These are phyloP conservation scores for Chlorops oryzae DNA, from an alignment of 1,140 invertebrate genomes.

Conservation along the genomic window DNA sequence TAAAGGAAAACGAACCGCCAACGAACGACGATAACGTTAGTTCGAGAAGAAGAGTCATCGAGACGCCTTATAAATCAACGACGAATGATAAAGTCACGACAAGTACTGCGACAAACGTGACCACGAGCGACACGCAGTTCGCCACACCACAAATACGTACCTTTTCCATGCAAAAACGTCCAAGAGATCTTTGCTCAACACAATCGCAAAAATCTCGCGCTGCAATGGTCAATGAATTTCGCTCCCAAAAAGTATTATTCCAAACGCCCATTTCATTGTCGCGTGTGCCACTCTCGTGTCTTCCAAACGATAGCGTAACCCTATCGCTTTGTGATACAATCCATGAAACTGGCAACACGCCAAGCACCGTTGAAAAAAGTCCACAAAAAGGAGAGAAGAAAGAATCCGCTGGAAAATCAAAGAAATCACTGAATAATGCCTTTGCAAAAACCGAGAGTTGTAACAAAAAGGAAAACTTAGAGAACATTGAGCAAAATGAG, in stretches of 20 bases:
- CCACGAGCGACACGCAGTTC: constrained; percentile 26
- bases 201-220: constrained; percentile 21
- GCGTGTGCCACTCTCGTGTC: constrained; percentile 27
- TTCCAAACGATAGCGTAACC: constrained; percentile 31
- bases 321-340: constrained; percentile 42
- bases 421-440: constrained; percentile 32
- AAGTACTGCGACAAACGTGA: neutral
- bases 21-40: neutral
- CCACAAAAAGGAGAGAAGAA: constrained; percentile 1
- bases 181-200: constrained; percentile 15
- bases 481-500: neutral
- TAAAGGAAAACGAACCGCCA: constrained; percentile 18
- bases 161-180: constrained; percentile 8
- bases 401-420: constrained; percentile 16
- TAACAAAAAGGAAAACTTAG: no score
- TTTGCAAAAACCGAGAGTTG: constrained; percentile 24
- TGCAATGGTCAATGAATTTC: constrained; percentile 33
- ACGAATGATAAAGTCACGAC: neutral
- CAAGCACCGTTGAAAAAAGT: constrained; percentile 16
- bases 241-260: constrained; percentile 43
- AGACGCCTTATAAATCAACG: constrained; percentile 2
- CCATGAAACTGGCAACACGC: constrained; percentile 27
- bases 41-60: neutral
- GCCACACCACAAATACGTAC: constrained; percentile 36
- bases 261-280: constrained; percentile 39